Percentiles rank a stretch among this genome's conserved stretches.
phyloP scores from a whole-genome alignment of 1,140 invertebrate species.

The Carcinoscorpius rotundicauda region DNA sequence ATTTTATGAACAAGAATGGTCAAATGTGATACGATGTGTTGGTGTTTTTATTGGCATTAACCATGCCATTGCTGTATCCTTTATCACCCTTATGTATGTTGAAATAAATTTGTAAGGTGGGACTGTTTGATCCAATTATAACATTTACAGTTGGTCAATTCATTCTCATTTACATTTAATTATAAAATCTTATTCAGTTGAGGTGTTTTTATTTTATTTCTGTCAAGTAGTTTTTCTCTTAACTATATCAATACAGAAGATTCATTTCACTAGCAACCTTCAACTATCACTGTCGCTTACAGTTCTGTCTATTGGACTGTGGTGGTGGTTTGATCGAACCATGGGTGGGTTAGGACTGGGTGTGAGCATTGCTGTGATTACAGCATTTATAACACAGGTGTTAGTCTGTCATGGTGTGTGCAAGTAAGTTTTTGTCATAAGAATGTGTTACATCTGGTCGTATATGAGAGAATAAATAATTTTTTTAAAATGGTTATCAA shows the following conservation, averaged over 20 bases:
- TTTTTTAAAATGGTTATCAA: not conserved
- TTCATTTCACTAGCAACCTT: conserved; percentile 37
- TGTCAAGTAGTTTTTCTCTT: too few relatives aligned
- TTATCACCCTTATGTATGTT: conserved; percentile 13
- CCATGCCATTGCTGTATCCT: conserved; percentile 40
- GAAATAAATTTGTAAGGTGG: too few relatives aligned
- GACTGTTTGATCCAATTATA: too few relatives aligned
- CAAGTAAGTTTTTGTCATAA: conserved; percentile 26
- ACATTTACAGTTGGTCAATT: not conserved
- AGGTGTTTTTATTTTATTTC: too few relatives aligned
- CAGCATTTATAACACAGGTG: conserved; percentile 34
- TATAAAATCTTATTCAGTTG: not conserved
- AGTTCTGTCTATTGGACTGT: conserved; percentile 36
- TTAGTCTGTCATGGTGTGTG: conserved; percentile 36
- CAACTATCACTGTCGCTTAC: conserved; percentile 35
- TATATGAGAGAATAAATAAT: not conserved
- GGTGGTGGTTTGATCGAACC: conserved; percentile 39
- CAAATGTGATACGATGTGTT: conserved; percentile 37
- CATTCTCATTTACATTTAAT: not conserved
- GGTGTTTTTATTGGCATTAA: conserved; percentile 41
- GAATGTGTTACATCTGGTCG: not conserved
- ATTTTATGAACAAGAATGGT: conserved; percentile 32
- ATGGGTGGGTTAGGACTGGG: conserved; percentile 36
- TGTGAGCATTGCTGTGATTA: conserved; percentile 33
- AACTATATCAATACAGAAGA: conserved; percentile 28